Base-by-base conservation (phyloP, 2,888 invertebrate species). In the Erpobdella octoculata region DNA sequence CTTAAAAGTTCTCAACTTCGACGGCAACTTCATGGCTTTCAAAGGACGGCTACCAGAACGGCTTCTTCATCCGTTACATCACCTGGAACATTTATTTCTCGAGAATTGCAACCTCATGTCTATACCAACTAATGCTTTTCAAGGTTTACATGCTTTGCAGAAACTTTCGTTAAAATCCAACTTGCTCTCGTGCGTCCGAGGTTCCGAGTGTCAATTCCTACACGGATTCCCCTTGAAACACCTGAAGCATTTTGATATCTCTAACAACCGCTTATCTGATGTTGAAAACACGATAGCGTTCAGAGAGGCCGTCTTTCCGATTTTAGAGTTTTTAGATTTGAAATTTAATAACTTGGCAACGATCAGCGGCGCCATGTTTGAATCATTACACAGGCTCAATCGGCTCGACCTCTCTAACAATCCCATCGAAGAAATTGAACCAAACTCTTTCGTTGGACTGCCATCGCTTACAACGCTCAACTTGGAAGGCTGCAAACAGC, bases 1-100 rank as follows among this genome's bases (percentile, higher is more conserved):
- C 12, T 33, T 73, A 31, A 64, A 38, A 8, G 53, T 53, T 12
- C 62, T 73, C 21, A 70, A 71, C 67, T 33, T 73, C 33, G 64
- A 66, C 53, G 73, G 73, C 28, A 73, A 73, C 41, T 71, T 53
- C 61, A 65, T 70, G 37, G 73, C 71, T 0, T 64, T 73, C 38
- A 64, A 64, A 6, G 61, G 66, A 8, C 65, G 48, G 37, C n/a
- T 73, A 18, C 73, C 70, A 31, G 67, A 46, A 9, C 65, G 25
- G 38, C 37, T 73, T 3, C 70, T 73, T 33, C 66, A 71, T 18
- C 38, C 73, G 35, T 53, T 73, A 12, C 59, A 71, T 25, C 64
- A 58, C 48, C 59, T 73, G 66, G 46, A 46, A 8, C 59, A 73
- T 48, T 38, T 73, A 31, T 66, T 65, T 35, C 46, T 73, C 8